These are phyloP conservation scores for Margaritifera margaritifera DNA, from an alignment of 2,888 invertebrate species.

Conservation along the genomic window DNA sequence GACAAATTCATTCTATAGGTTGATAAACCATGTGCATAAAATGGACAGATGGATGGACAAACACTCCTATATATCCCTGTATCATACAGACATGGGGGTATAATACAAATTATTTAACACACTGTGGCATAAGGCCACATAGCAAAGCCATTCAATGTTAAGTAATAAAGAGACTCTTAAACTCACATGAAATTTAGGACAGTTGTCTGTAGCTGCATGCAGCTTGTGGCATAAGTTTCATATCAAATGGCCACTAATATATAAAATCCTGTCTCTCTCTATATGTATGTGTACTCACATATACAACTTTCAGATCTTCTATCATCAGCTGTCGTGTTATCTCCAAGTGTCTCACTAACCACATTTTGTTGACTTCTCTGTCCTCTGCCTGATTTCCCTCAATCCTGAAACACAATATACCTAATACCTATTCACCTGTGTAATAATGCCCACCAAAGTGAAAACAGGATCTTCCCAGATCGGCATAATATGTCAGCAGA, in stretches of 20 bases:
- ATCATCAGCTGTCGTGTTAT: conserved; percentile 86
- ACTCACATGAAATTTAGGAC: no score
- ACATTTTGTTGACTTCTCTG: conserved; percentile 90
- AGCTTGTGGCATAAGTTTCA: background rate
- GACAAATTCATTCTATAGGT: no score
- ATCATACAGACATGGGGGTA: no score
- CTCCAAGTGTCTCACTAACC: conserved; percentile 96
- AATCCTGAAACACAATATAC: conserved; percentile 79
- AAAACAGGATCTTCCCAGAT: background rate
- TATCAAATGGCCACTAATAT: background rate
- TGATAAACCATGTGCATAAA: no score
- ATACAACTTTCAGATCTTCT: conserved; percentile 92
- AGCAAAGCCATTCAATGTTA: no score
- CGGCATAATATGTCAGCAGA: background rate
- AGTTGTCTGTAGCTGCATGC: background rate
- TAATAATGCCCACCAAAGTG: background rate
- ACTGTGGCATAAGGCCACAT: no score
- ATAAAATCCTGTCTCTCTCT: background rate
- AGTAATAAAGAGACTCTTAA: no score
- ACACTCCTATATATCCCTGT: no score
- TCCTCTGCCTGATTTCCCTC: conserved; percentile 97
- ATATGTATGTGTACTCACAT: conserved; percentile 71
- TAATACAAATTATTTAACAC: no score
- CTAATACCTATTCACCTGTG: background rate
- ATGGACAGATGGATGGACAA: no score